Evolutionary conservation across 2,797 vertebrate species (phyloP).

Genomic region (Hozukius guyotensis): DNA sequence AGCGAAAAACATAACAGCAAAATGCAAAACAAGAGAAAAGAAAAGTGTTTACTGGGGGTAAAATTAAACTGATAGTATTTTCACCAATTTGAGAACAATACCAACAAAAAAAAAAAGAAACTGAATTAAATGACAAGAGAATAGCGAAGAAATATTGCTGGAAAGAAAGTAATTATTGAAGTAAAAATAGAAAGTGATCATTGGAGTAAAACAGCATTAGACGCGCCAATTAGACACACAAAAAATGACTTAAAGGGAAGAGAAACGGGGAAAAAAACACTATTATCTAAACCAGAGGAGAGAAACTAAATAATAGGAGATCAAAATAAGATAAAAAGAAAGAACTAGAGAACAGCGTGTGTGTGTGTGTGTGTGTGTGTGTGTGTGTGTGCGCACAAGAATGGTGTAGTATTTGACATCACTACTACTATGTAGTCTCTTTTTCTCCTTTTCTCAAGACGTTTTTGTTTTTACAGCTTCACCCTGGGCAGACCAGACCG

Average conservation of each 20-base stretch:
- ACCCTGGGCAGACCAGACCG: constrained; percentile 62
- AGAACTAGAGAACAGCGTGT: neutral
- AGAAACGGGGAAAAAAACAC: neutral
- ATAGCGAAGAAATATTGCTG: neutral
- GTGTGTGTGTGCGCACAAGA: neutral
- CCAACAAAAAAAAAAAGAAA: neutral
- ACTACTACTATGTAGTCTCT: constrained; percentile 28
- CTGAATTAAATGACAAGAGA: constrained; percentile 4
- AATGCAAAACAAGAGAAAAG: constrained; percentile 57
- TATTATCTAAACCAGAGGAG: neutral
- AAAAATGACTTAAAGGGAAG: neutral
- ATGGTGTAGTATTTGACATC: constrained; percentile 50
- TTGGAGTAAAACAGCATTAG: constrained; percentile 10
- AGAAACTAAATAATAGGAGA: neutral
- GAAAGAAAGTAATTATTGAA: constrained; percentile 27
- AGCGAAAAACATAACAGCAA: constrained; percentile 55
- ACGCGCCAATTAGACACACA: neutral
- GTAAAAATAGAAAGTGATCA: constrained; percentile 14
- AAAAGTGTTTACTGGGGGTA: constrained; percentile 51
- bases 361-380: neutral
- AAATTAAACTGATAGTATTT: constrained; percentile 45
- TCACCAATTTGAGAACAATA: constrained; percentile 41
- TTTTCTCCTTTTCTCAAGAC: constrained; percentile 48
- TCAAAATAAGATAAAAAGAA: neutral
- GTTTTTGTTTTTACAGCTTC: constrained; percentile 79